These are phyloP conservation scores for Smutsia gigantea DNA, from an alignment of 2,797 vertebrate genomes.

Conservation along the genomic window DNA sequence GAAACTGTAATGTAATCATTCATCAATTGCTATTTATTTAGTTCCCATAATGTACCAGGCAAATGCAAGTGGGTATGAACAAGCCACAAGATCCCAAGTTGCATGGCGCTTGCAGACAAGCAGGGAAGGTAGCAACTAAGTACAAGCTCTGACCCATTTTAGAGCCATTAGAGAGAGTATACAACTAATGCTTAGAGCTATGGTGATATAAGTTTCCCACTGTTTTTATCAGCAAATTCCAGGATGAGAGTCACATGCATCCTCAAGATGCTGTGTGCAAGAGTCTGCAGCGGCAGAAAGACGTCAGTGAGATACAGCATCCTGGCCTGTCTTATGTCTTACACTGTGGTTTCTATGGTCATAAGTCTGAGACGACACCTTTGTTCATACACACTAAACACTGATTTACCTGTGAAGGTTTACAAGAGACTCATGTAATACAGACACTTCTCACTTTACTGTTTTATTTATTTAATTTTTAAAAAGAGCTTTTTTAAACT, in stretches of 20 bases:
- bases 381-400: not conserved
- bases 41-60: not conserved
- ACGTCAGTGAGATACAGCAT: not conserved
- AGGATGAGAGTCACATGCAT: fast-evolving
- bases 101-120: not conserved
- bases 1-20: not conserved
- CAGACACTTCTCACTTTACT: not conserved
- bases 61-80: not conserved
- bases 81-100: not conserved
- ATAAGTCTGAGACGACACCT: not conserved
- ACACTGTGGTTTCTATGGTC: not conserved
- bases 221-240: not conserved
- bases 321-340: not conserved
- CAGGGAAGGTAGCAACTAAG: not conserved
- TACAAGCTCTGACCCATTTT: not conserved
- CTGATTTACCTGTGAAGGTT: not conserved
- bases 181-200: not conserved
- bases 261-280: not conserved
- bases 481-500: not conserved
- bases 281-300: not conserved
- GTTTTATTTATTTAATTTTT: not conserved
- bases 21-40: not conserved
- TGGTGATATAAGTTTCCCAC: not conserved
- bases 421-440: not conserved
- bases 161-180: not conserved